These are phyloP conservation scores for Sigmodon hispidus DNA, from an alignment of 2,113 vertebrate species.

Conservation along the genomic window DNA sequence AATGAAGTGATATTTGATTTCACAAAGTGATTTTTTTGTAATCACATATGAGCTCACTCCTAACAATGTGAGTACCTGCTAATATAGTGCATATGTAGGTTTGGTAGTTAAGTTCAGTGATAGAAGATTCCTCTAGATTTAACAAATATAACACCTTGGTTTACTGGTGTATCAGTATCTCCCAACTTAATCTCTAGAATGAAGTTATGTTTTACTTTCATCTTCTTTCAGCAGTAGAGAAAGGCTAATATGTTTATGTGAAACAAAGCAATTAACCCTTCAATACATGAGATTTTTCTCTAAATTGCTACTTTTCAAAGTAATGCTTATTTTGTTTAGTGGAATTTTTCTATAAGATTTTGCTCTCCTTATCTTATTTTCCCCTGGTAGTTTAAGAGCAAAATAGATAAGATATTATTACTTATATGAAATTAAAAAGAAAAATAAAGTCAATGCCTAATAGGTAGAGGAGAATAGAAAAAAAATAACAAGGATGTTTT, in stretches of 20 bases:
- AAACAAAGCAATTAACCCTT: background rate
- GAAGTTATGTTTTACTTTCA: background rate
- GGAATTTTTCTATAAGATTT: background rate
- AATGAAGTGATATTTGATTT: background rate
- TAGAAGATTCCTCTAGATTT: background rate
- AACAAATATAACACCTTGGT: background rate
- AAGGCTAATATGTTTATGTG: background rate
- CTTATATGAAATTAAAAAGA: background rate
- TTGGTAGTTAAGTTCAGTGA: background rate
- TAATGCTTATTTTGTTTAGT: background rate
- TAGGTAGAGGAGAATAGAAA: fast-evolving
- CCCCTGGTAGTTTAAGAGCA: background rate
- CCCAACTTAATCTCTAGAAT: background rate
- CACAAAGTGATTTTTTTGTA: background rate
- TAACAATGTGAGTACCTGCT: background rate
- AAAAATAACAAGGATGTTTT: background rate
- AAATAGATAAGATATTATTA: background rate
- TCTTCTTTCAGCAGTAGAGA: background rate
- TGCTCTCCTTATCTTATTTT: background rate
- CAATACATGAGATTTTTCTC: background rate
- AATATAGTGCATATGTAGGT: background rate
- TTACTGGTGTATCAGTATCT: background rate
- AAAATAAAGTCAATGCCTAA: background rate
- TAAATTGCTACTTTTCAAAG: background rate
- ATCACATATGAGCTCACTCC: background rate